Conservation (phyloP, 2,113 vertebrate species). For the Ifrita kowaldi region DNA sequence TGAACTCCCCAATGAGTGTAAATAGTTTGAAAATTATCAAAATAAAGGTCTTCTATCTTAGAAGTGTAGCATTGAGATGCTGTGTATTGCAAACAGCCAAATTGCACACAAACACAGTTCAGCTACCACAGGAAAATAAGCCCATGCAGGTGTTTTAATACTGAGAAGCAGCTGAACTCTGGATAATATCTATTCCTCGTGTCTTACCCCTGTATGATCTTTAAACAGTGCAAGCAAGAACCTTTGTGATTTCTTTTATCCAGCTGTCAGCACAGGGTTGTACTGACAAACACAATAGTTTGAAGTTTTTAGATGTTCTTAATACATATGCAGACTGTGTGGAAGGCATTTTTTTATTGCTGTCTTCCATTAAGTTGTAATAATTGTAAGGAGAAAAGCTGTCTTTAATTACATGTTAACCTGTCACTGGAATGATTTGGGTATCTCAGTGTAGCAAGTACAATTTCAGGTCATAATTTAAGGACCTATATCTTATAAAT, state of each 20-base stretch:
- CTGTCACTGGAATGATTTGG: neutral
- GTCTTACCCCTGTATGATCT: neutral
- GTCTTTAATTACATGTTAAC: slow-evolving; percentile 15
- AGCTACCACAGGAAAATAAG: neutral
- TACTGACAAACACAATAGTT: slow-evolving; percentile 3
- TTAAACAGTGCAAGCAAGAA: neutral
- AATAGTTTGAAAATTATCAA: neutral
- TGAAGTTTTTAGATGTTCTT: slow-evolving; percentile 27
- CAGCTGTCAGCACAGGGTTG: neutral
- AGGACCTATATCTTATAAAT: neutral
- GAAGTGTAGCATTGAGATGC: neutral
- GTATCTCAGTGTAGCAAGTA: neutral
- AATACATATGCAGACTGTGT: neutral
- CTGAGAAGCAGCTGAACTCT: neutral
- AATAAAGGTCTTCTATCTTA: neutral
- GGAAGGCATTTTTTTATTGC: neutral
- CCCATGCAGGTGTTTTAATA: neutral
- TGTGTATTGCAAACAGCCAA: neutral
- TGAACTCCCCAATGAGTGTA: neutral
- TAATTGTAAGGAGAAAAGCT: neutral
- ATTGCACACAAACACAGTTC: neutral
- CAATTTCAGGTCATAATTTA: neutral
- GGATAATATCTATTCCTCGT: neutral
- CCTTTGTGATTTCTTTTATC: neutral
- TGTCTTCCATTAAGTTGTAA: slow-evolving; percentile 6